Percentiles rank a stretch among this genome's conserved stretches.
phyloP scores from a whole-genome alignment of 2,888 invertebrate species.

The Latrodectus hesperus region DNA sequence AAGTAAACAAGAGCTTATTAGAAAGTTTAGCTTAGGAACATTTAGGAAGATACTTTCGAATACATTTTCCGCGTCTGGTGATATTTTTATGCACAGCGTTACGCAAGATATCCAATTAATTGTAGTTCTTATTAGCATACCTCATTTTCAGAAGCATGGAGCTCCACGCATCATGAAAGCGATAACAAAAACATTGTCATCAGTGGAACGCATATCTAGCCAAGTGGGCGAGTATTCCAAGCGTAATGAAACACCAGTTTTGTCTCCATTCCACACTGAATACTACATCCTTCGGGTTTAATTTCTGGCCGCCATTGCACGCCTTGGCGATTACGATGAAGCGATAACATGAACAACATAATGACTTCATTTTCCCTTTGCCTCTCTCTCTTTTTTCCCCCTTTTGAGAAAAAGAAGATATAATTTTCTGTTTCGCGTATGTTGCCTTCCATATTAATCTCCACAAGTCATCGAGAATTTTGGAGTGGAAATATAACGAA shows the following conservation, averaged over 20 bases:
- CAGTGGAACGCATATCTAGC: neutral
- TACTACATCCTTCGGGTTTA: constrained; percentile 8
- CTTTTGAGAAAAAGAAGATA: constrained; percentile 16
- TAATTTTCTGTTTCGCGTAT: constrained; percentile 47
- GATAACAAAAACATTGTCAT: neutral
- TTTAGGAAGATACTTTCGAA: no score
- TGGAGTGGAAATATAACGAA: neutral
- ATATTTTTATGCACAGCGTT: neutral
- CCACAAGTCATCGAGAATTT: constrained; percentile 42
- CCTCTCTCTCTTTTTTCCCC: constrained; percentile 1
- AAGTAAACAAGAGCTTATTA: no score
- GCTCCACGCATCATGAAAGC: neutral
- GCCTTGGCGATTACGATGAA: constrained; percentile 62
- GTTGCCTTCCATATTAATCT: constrained; percentile 36
- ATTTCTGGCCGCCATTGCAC: constrained; percentile 56
- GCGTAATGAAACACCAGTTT: constrained; percentile 5
- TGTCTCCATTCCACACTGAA: constrained; percentile 8
- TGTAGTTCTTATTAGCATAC: neutral
- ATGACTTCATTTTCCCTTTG: constrained; percentile 64
- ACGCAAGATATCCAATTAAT: neutral
- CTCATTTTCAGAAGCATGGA: neutral
- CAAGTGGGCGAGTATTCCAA: neutral
- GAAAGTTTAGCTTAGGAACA: no score
- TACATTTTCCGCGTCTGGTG: no score
- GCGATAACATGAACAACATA: constrained; percentile 66